Evolutionary conservation across 2,888 invertebrate species (phyloP).

Genomic region (Drosophila longiperda): DNA sequence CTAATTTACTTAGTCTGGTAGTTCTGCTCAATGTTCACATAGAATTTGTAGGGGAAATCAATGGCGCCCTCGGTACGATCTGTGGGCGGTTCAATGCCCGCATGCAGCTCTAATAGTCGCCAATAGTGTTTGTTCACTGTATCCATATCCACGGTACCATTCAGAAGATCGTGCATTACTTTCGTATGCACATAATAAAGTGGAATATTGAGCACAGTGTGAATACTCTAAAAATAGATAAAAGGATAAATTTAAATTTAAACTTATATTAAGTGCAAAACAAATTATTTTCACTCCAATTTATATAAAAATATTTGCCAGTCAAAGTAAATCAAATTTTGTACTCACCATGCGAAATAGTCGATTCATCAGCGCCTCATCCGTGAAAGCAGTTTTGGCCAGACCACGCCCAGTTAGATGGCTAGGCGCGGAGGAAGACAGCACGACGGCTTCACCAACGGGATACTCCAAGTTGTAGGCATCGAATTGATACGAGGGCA

Average conservation of each 20-base stretch:
- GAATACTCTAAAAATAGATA: conserved; percentile 86
- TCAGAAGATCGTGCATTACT: conserved; percentile 89
- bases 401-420: conserved; percentile 79
- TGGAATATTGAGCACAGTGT: conserved; percentile 90
- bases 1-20: conserved; percentile 81
- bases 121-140: conserved; percentile 89
- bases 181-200: conserved; percentile 89
- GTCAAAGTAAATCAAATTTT: neutral
- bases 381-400: conserved; percentile 75
- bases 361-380: conserved; percentile 78
- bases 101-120: conserved; percentile 87
- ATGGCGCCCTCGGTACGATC: conserved; percentile 89
- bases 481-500: conserved; percentile 82
- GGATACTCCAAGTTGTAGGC: conserved; percentile 83
- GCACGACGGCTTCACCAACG: conserved; percentile 82
- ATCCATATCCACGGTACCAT: conserved; percentile 87
- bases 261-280: neutral
- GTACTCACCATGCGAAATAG: conserved; percentile 81
- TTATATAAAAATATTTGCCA: neutral
- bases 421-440: conserved; percentile 82
- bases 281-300: neutral
- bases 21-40: conserved; percentile 85
- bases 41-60: conserved; percentile 91
- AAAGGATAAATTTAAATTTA: neutral
- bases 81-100: conserved; percentile 89